Conservation (phyloP, 2,113 vertebrate genomes). For the Anolis sagrei region DNA sequence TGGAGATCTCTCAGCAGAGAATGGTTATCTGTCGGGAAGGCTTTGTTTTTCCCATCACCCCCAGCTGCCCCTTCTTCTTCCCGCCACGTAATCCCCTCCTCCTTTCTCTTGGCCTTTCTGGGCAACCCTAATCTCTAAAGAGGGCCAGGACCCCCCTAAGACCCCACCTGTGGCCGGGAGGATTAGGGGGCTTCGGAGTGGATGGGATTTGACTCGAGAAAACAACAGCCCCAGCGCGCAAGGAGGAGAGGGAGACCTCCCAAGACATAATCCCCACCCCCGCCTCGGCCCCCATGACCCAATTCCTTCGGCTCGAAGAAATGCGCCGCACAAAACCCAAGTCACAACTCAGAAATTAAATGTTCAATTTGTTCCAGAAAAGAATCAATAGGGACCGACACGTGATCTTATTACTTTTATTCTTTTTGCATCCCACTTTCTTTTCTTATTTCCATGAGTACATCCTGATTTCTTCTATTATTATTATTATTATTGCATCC, state of each 20-base stretch:
- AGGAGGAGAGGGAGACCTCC: constrained; percentile 78
- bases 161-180: constrained; percentile 78
- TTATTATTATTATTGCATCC: no score
- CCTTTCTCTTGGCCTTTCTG: constrained; percentile 61
- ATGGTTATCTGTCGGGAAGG: no score
- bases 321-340: constrained; percentile 48
- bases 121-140: constrained; percentile 83
- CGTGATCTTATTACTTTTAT: no score
- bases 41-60: no score
- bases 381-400: not conserved
- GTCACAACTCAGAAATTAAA: constrained; percentile 36
- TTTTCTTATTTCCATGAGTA: no score
- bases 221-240: no score
- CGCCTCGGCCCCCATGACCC: constrained; percentile 79
- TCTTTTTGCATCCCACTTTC: no score
- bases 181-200: constrained; percentile 79
- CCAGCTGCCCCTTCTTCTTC: no score
- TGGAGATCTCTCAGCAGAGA: no score
- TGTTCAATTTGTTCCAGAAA: constrained; percentile 14
- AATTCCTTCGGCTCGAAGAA: constrained; percentile 72
- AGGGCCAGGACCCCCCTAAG: constrained; percentile 77
- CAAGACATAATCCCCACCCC: constrained; percentile 79
- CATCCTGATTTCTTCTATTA: no score
- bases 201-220: constrained; percentile 70
- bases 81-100: constrained; percentile 71